Evolutionary conservation across 2,888 invertebrate species (phyloP).

Genomic region (Cactoblastis cactorum): DNA sequence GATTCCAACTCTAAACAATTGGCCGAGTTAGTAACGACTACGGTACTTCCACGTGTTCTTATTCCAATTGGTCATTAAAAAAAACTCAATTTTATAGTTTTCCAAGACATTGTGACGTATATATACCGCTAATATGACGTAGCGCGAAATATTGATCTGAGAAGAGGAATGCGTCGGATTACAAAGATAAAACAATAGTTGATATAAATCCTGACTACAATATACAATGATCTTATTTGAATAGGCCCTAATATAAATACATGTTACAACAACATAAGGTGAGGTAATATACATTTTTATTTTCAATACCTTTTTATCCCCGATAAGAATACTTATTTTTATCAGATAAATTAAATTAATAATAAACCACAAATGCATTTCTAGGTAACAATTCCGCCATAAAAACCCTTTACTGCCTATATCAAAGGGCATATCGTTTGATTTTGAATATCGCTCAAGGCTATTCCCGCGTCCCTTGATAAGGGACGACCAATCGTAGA

Average conservation of each 20-base stretch:
- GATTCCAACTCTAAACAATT: background rate
- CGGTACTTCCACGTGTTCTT: constrained; percentile 13
- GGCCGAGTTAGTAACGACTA: background rate
- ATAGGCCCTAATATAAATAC: no score
- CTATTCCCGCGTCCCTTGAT: constrained; percentile 56
- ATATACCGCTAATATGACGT: no score
- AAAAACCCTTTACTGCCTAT: constrained; percentile 48
- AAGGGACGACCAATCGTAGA: constrained; percentile 63
- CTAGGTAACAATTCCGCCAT: constrained; percentile 26
- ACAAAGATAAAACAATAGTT: no score
- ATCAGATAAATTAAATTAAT: background rate
- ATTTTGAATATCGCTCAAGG: constrained; percentile 54
- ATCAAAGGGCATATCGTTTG: constrained; percentile 40
- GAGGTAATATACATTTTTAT: no score
- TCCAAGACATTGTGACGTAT: no score
- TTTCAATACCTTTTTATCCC: background rate
- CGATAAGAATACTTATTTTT: background rate
- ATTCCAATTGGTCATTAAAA: constrained; percentile 31
- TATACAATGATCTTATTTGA: no score
- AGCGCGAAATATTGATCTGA: no score
- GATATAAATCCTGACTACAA: no score
- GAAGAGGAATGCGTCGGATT: no score
- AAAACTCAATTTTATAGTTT: no score
- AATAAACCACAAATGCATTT: background rate
- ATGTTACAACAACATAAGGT: no score